Evolutionary conservation across 2,113 vertebrate species (phyloP).

Genomic region (Halcyon malimbica): DNA sequence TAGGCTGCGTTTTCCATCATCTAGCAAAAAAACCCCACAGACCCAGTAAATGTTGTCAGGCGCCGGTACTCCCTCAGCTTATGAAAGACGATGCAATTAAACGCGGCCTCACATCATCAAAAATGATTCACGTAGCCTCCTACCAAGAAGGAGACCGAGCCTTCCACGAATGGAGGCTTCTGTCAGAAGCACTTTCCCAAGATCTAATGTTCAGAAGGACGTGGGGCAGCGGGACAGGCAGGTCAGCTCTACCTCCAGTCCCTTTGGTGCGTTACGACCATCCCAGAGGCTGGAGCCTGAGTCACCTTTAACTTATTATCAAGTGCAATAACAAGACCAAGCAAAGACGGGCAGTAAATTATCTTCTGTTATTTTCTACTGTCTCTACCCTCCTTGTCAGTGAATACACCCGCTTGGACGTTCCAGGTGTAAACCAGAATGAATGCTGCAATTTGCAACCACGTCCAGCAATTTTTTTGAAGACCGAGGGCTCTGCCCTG

Average conservation of each 20-base stretch:
- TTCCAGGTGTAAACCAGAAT: conserved; percentile 12
- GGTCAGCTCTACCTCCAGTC: neutral
- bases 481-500: neutral
- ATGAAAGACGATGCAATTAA: conserved; percentile 36
- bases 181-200: conserved; percentile 6
- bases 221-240: neutral
- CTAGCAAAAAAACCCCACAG: neutral
- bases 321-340: conserved; percentile 17
- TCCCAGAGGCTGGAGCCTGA: neutral
- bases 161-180: neutral
- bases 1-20: neutral
- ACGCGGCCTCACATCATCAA: conserved; percentile 7
- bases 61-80: neutral
- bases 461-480: neutral
- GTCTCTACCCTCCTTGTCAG: neutral
- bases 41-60: neutral
- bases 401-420: neutral
- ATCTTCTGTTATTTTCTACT: neutral
- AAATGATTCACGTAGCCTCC: conserved; percentile 10
- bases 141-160: neutral
- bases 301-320: conserved; percentile 27
- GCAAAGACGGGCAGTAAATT: conserved; percentile 4
- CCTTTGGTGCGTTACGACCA: neutral
- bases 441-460: conserved; percentile 19
- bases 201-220: neutral